Conservation (phyloP, 2,113 vertebrate species). For the Peromyscus californicus region DNA sequence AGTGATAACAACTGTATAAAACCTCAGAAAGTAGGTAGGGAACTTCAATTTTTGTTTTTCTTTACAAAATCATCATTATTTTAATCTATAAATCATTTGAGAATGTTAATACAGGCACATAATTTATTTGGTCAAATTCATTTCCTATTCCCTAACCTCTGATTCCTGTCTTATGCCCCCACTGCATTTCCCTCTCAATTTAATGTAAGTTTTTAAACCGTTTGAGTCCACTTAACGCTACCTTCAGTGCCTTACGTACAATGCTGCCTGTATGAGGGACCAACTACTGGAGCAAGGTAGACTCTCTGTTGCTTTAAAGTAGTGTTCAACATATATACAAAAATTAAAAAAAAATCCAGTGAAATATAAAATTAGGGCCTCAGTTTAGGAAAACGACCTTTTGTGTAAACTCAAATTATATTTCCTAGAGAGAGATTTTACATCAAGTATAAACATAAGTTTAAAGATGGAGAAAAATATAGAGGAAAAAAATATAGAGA, state of each 20-base stretch:
- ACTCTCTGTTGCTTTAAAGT: not conserved
- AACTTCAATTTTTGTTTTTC: not conserved
- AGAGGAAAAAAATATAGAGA: not conserved
- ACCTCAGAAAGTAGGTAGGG: not conserved
- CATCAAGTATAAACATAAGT: not conserved
- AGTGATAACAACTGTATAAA: not conserved
- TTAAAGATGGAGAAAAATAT: not conserved
- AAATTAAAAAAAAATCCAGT: not conserved
- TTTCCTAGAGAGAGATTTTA: not conserved
- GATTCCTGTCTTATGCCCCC: not conserved
- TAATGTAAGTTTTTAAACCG: not conserved
- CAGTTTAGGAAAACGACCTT: not conserved
- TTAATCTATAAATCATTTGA: not conserved
- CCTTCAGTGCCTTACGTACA: not conserved
- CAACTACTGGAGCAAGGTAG: not conserved
- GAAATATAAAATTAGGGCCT: not conserved
- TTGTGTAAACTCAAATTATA: not conserved
- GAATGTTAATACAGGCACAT: not conserved
- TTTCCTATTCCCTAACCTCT: not conserved
- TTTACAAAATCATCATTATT: not conserved
- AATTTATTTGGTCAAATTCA: not conserved
- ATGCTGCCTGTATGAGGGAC: not conserved
- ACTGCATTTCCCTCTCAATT: not conserved
- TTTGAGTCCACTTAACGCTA: not conserved
- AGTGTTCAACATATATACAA: not conserved